A percentile compares a stretch with the other conserved stretches of the same genome.
phyloP scores from a whole-genome alignment of 1,140 invertebrate genomes.

The Cataglyphis hispanica region DNA sequence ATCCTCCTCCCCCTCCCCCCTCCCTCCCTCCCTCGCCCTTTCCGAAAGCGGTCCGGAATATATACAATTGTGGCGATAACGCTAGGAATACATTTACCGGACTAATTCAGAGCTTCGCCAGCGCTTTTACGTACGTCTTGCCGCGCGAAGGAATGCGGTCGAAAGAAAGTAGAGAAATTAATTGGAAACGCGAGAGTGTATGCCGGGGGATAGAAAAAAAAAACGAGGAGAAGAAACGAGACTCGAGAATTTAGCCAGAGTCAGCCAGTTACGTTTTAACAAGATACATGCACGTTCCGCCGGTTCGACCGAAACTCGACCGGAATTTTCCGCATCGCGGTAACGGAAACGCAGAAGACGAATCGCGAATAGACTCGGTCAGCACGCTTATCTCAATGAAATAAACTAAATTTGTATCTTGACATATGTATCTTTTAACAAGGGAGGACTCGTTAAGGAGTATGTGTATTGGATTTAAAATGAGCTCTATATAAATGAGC shows the following conservation, averaged over 20 bases:
- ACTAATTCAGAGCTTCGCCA: conserved; percentile 35
- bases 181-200: conserved; percentile 63
- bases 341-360: neutral
- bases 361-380: conserved; percentile 7
- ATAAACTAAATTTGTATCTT: conserved; percentile 5
- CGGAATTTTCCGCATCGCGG: conserved; percentile 27
- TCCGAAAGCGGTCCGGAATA: neutral
- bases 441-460: neutral
- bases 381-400: conserved; percentile 31
- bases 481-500: too few species aligned
- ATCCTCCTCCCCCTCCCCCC: neutral
- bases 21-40: too few species aligned
- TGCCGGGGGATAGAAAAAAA: neutral
- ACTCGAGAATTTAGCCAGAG: conserved; percentile 60
- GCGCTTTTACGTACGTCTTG: neutral
- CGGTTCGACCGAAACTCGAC: neutral
- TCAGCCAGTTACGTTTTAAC: conserved; percentile 60
- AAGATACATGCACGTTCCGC: conserved; percentile 38
- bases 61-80: conserved; percentile 42
- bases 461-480: neutral
- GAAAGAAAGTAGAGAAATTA: conserved; percentile 67
- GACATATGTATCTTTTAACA: conserved; percentile 22
- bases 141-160: conserved; percentile 39
- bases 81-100: conserved; percentile 53
- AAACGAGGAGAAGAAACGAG: conserved; percentile 40